Percentiles rank a stretch among this genome's conserved stretches.
phyloP scores from a whole-genome alignment of 2,888 invertebrate genomes.

The Brachylomia viminalis region DNA sequence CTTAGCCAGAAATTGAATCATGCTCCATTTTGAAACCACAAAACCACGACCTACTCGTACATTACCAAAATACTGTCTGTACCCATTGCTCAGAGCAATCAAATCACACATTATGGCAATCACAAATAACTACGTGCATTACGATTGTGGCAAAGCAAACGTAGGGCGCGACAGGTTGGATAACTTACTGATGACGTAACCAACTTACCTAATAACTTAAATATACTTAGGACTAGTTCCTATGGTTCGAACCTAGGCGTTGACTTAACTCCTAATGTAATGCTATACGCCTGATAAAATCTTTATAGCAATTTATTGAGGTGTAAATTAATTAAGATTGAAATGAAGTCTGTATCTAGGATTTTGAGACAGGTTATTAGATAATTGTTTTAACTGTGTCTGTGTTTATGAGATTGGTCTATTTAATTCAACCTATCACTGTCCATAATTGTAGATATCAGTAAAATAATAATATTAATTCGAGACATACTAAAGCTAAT shows the following conservation, averaged over 20 bases:
- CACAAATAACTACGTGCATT: conserved; percentile 52
- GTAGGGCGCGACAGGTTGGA: conserved; percentile 68
- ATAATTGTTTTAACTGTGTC: conserved; percentile 1
- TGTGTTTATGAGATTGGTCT: not conserved
- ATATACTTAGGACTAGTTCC: conserved; percentile 57
- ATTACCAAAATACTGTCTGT: not conserved
- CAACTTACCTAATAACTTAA: conserved; percentile 69
- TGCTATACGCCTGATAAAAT: conserved; percentile 55
- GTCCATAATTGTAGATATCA: not conserved
- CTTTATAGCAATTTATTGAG: conserved; percentile 46
- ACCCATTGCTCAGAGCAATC: conserved; percentile 34
- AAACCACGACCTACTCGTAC: not conserved
- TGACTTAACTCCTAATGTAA: conserved; percentile 42
- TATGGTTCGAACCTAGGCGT: conserved; percentile 37
- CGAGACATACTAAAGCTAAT: not conserved
- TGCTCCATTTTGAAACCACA: not conserved
- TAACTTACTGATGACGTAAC: conserved; percentile 72
- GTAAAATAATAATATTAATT: not conserved
- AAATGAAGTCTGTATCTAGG: not conserved
- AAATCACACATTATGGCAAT: conserved; percentile 48
- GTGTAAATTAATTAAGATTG: conserved; percentile 32
- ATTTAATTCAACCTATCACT: not conserved
- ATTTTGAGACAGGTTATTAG: conserved; percentile 4
- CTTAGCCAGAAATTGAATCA: not conserved
- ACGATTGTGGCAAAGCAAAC: conserved; percentile 38